A percentile compares a stretch with the other conserved stretches of the same genome.
Evolutionary conservation across 2,113 vertebrate species (phyloP).

Genomic region (Acinonyx jubatus): DNA sequence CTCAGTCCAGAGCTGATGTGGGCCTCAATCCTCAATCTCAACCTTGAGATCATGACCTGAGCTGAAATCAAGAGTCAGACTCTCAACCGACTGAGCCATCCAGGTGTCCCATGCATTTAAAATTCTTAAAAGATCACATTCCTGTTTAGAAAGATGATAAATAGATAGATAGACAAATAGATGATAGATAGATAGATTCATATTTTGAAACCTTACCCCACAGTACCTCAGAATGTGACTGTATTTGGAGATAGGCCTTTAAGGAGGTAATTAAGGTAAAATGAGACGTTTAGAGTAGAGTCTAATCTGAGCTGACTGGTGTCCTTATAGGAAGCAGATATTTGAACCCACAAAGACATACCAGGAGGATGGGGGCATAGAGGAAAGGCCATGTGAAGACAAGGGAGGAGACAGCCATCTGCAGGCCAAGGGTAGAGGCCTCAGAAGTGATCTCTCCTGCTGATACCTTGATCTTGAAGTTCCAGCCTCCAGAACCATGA

Average conservation of each 20-base stretch:
- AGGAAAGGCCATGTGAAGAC: background rate
- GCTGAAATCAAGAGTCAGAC: background rate
- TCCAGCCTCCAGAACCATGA: background rate
- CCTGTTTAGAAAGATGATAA: too few species aligned
- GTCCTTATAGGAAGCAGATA: background rate
- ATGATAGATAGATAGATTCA: too few species aligned
- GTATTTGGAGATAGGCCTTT: background rate
- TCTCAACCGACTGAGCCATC: background rate
- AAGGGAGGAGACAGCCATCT: too few species aligned
- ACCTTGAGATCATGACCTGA: background rate
- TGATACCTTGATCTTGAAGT: background rate
- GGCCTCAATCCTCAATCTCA: background rate
- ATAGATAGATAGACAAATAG: too few species aligned
- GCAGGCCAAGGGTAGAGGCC: background rate
- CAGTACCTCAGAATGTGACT: background rate
- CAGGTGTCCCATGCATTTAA: background rate
- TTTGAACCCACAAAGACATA: background rate
- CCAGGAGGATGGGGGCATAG: rapidly evolving
- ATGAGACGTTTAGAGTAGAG: background rate
- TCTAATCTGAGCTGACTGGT: too few species aligned
- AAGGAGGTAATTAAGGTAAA: background rate
- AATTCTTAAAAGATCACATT: background rate
- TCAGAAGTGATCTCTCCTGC: background rate
- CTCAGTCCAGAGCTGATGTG: background rate
- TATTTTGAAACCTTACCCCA: background rate